These are phyloP conservation scores for Percopsis omiscomaycus DNA, from an alignment of 2,797 vertebrate genomes.

Conservation along the genomic window DNA sequence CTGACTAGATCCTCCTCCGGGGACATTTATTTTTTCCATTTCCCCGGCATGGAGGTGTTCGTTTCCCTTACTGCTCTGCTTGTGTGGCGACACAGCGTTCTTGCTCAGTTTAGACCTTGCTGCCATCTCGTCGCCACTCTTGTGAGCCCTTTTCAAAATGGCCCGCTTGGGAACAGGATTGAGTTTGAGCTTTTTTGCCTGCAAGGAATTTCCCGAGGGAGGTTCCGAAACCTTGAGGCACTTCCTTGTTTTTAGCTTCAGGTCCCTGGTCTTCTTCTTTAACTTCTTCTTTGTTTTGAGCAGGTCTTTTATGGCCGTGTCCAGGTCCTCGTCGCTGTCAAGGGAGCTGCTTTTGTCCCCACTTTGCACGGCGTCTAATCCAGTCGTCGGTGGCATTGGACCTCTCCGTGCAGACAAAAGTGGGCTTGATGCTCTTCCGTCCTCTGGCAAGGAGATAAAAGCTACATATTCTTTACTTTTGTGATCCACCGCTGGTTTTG, in stretches of 20 bases:
- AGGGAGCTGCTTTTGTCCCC: slow-evolving; percentile 94
- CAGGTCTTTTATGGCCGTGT: slow-evolving; percentile 92
- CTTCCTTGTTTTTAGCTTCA: slow-evolving; percentile 77
- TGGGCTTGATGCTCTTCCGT: slow-evolving; percentile 37
- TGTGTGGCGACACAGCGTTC: slow-evolving; percentile 31
- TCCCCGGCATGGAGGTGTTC: slow-evolving; percentile 35
- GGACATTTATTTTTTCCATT: slow-evolving; percentile 22
- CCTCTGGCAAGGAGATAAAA: slow-evolving; percentile 34
- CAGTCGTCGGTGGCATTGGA: slow-evolving; percentile 21
- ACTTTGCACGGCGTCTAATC: slow-evolving; percentile 56
- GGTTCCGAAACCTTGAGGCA: slow-evolving; percentile 71
- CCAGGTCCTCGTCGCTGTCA: slow-evolving; percentile 95
- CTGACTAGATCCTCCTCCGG: slow-evolving; percentile 20
- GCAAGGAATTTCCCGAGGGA: slow-evolving; percentile 43
- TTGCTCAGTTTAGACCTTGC: slow-evolving; percentile 48
- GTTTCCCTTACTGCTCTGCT: slow-evolving; percentile 39
- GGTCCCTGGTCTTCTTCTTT: slow-evolving; percentile 83
- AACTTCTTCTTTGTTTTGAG: slow-evolving; percentile 89
- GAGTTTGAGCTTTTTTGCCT: slow-evolving; percentile 65
- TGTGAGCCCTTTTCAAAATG: slow-evolving; percentile 63
- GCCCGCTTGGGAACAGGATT: slow-evolving; percentile 45
- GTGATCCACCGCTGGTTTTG: slow-evolving; percentile 13
- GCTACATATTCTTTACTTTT: slow-evolving; percentile 38
- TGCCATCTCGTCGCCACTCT: slow-evolving; percentile 36
- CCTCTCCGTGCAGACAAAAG: slow-evolving; percentile 24